phyloP scores from a whole-genome alignment of 2,888 invertebrate genomes.

The Troglohyphantes excavatus region DNA sequence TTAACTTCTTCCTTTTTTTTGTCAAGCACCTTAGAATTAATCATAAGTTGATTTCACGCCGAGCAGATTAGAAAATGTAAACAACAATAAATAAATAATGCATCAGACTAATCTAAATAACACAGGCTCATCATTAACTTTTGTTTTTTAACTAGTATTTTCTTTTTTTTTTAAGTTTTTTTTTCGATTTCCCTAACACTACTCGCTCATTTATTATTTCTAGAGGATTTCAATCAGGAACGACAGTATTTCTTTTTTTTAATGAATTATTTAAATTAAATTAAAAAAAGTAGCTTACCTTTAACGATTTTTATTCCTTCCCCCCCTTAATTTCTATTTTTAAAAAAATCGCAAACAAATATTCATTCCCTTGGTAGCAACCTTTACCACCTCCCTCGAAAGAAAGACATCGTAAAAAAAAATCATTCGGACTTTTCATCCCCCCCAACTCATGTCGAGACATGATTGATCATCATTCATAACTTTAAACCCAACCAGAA shows the following conservation, averaged over 20 bases:
- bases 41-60: not conserved
- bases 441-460: constrained; percentile 32
- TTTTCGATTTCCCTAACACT: not conserved
- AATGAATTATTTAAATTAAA: not conserved
- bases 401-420: constrained; percentile 4
- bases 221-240: not conserved
- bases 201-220: not conserved
- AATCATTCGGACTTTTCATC: constrained; percentile 47
- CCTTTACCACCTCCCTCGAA: not conserved
- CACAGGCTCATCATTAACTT: not conserved
- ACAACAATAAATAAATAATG: not conserved
- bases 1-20: not conserved
- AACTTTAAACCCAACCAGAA: constrained; percentile 40
- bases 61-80: not conserved
- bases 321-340: not conserved
- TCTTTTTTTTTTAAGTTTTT: not conserved
- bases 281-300: not conserved
- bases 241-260: not conserved
- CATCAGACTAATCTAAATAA: not conserved
- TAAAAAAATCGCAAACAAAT: constrained; percentile 7
- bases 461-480: constrained; percentile 62
- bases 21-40: not conserved
- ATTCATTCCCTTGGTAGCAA: not conserved
- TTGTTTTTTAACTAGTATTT: not conserved
- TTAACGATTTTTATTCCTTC: not conserved